These are phyloP conservation scores for Brevimyrus niger DNA, from an alignment of 2,113 vertebrate genomes.

Conservation along the genomic window DNA sequence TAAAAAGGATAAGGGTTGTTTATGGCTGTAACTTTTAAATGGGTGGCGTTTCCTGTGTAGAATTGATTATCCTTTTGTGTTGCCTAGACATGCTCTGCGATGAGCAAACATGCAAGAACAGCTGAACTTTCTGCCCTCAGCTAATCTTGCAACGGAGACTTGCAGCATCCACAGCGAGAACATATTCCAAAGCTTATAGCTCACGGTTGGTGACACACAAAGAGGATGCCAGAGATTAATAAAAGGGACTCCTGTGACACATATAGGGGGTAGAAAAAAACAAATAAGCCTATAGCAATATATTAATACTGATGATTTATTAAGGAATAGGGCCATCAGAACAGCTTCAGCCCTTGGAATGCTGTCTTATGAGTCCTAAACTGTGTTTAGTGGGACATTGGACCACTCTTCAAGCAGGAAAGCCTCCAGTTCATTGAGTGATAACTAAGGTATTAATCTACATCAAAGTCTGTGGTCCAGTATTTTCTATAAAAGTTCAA, in stretches of 20 bases:
- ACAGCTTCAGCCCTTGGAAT: neutral
- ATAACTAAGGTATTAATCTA: neutral
- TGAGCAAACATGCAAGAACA: neutral
- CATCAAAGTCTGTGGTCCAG: neutral
- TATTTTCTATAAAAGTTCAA: neutral
- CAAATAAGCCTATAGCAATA: neutral
- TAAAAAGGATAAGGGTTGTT: slow-evolving; percentile 18
- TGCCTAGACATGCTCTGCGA: neutral
- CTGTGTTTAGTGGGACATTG: neutral
- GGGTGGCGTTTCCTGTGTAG: slow-evolving; percentile 8
- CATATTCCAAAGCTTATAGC: neutral
- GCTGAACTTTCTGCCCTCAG: neutral
- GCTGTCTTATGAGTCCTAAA: neutral
- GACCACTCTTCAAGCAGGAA: neutral
- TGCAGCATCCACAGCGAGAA: neutral
- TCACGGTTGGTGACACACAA: neutral
- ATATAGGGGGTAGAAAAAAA: neutral
- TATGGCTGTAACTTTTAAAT: neutral
- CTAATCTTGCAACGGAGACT: neutral
- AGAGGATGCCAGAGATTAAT: neutral
- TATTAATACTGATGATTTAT: neutral
- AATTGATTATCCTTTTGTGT: slow-evolving; percentile 9
- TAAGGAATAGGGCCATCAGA: neutral
- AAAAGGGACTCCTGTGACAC: neutral
- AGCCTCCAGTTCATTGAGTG: neutral